Percentiles rank a stretch among this genome's conserved stretches.
These are phyloP conservation scores for Drosophila sulfurigaster DNA, from an alignment of 1,140 invertebrate genomes.

Conservation along the genomic window DNA sequence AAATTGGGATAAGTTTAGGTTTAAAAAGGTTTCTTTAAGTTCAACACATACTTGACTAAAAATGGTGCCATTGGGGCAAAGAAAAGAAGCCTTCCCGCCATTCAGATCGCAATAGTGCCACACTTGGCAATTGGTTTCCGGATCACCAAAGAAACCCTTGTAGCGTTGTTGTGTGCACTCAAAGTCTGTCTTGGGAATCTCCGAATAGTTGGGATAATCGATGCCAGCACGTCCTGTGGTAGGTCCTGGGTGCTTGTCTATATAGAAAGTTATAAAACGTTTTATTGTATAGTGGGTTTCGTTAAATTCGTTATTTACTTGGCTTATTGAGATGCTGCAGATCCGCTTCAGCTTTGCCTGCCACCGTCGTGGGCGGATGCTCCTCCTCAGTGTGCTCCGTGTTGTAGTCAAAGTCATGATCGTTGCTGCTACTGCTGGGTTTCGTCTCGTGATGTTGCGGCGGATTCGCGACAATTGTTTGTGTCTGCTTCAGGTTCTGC, in stretches of 20 bases:
- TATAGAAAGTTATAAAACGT: background rate
- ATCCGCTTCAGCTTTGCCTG: conserved; percentile 36
- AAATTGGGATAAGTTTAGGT: background rate
- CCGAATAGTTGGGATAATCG: conserved; percentile 92
- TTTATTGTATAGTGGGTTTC: background rate
- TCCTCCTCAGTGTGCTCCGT: conserved; percentile 47
- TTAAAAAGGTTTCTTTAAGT: background rate
- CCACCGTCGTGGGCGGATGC: conserved; percentile 1
- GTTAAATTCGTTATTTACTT: conserved; percentile 49
- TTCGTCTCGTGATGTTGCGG: conserved; percentile 76
- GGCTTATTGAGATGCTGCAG: conserved; percentile 52
- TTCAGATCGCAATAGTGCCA: conserved; percentile 97
- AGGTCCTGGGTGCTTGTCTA: conserved; percentile 82
- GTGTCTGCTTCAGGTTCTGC: conserved; percentile 87
- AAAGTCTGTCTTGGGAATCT: conserved; percentile 92
- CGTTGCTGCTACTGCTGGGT: conserved; percentile 24
- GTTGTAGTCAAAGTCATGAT: conserved; percentile 71
- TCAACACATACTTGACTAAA: conserved; percentile 90
- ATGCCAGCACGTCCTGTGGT: conserved; percentile 91
- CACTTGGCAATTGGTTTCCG: conserved; percentile 93
- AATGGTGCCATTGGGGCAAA: conserved; percentile 96
- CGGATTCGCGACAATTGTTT: conserved; percentile 82
- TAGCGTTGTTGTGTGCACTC: conserved; percentile 93
- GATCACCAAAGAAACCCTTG: conserved; percentile 96
- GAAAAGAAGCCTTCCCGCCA: conserved; percentile 94